Conservation (phyloP, 1,140 invertebrate genomes). For the Neotoxoptera formosana region DNA sequence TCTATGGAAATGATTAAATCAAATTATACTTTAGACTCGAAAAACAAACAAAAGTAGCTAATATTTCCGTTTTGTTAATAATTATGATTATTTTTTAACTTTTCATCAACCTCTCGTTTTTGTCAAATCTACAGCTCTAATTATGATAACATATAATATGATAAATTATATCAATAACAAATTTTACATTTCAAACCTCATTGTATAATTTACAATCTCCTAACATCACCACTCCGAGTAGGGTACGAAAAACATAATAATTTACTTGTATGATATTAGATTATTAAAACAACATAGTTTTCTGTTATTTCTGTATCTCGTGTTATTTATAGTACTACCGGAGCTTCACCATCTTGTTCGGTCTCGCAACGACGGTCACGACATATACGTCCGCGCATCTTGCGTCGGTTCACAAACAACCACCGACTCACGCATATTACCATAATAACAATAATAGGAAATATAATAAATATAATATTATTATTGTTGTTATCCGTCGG, state of each 20-base stretch:
- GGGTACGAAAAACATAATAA: too few relatives aligned
- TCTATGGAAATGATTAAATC: too few relatives aligned
- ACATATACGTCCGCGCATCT: background rate
- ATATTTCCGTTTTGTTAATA: too few relatives aligned
- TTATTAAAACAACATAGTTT: too few relatives aligned
- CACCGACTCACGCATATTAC: background rate
- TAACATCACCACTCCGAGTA: background rate
- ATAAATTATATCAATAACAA: too few relatives aligned
- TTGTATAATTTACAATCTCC: too few relatives aligned
- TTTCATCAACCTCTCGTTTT: too few relatives aligned
- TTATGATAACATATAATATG: too few relatives aligned
- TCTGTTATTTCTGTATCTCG: background rate
- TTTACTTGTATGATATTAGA: too few relatives aligned
- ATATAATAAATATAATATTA: background rate
- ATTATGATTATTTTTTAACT: too few relatives aligned
- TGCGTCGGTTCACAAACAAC: background rate
- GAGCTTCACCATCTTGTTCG: background rate
- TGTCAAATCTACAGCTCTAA: background rate
- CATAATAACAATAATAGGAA: background rate
- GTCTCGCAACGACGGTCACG: background rate
- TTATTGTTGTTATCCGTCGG: background rate
- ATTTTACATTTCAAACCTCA: background rate
- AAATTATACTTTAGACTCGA: too few relatives aligned
- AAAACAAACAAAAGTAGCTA: too few relatives aligned
- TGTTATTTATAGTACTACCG: background rate